These are phyloP conservation scores for Sebastes iracundus DNA, from an alignment of 2,797 vertebrate species.

Conservation along the genomic window DNA sequence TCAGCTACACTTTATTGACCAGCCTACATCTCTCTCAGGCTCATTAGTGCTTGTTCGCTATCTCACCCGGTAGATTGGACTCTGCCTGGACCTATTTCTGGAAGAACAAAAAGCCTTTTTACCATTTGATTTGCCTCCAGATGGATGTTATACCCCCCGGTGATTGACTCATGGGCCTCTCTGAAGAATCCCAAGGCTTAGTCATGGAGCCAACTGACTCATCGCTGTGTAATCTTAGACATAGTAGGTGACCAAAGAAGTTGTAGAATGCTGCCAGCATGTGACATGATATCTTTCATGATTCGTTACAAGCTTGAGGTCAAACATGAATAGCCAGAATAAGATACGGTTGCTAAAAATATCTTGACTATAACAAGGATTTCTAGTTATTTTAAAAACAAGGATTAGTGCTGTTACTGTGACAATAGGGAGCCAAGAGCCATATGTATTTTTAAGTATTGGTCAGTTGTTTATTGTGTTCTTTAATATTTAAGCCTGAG, in stretches of 20 bases:
- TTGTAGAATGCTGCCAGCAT: slow-evolving; percentile 26
- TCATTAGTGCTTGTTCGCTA: slow-evolving; percentile 52
- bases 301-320: slow-evolving; percentile 22
- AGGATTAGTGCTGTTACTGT: slow-evolving; percentile 12
- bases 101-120: slow-evolving; percentile 27
- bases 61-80: slow-evolving; percentile 10
- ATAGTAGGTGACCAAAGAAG: slow-evolving; percentile 25
- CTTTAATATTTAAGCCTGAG: slow-evolving; percentile 23
- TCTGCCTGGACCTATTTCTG: slow-evolving; percentile 28
- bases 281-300: slow-evolving; percentile 28
- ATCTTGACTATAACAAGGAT: slow-evolving; percentile 1
- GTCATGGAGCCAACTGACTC: slow-evolving; percentile 39
- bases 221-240: slow-evolving; percentile 21
- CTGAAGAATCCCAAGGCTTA: slow-evolving; percentile 24
- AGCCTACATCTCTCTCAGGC: slow-evolving; percentile 39
- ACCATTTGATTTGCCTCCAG: slow-evolving; percentile 14
- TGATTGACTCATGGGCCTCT: slow-evolving; percentile 14
- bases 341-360: slow-evolving; percentile 41
- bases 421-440: not conserved
- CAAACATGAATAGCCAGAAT: slow-evolving; percentile 15
- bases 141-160: slow-evolving; percentile 9
- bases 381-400: slow-evolving; percentile 28
- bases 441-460: not conserved
- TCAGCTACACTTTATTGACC: slow-evolving; percentile 62
- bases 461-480: not conserved